Conservation (phyloP, 2,797 vertebrate genomes). For the Amniataba percoides region DNA sequence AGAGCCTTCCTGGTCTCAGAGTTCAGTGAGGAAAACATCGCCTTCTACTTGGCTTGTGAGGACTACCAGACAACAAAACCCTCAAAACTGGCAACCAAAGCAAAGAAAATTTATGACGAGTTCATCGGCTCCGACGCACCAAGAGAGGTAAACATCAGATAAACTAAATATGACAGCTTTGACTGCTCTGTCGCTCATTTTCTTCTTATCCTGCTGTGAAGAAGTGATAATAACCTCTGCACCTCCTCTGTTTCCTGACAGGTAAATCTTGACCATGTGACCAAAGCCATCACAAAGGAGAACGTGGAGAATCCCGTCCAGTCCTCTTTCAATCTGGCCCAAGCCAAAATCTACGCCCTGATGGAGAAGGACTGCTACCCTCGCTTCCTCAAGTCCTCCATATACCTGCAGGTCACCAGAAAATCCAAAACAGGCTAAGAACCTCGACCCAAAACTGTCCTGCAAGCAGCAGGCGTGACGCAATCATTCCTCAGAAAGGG, state of each 20-base stretch:
- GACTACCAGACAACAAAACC: slow-evolving; percentile 92
- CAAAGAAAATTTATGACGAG: slow-evolving; percentile 94
- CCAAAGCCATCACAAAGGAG: slow-evolving; percentile 87
- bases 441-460: neutral
- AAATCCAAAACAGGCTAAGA: slow-evolving; percentile 65
- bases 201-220: neutral
- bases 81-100: slow-evolving; percentile 90
- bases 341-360: slow-evolving; percentile 90
- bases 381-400: slow-evolving; percentile 90
- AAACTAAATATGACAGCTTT: fast-evolving
- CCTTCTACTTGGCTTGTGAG: slow-evolving; percentile 97
- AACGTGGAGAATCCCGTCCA: slow-evolving; percentile 79
- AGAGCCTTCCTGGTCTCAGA: slow-evolving; percentile 93
- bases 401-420: slow-evolving; percentile 79
- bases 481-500: slow-evolving; percentile 1
- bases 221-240: slow-evolving; percentile 8
- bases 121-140: slow-evolving; percentile 93
- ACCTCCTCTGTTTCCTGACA: slow-evolving; percentile 54
- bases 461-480: neutral
- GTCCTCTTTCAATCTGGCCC: slow-evolving; percentile 89
- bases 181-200: neutral
- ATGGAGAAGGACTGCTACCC: slow-evolving; percentile 98
- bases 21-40: slow-evolving; percentile 97
- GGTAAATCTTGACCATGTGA: slow-evolving; percentile 95
- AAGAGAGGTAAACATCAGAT: slow-evolving; percentile 88